phyloP scores from a whole-genome alignment of 2,113 vertebrate species.

The Scytalopus superciliaris region DNA sequence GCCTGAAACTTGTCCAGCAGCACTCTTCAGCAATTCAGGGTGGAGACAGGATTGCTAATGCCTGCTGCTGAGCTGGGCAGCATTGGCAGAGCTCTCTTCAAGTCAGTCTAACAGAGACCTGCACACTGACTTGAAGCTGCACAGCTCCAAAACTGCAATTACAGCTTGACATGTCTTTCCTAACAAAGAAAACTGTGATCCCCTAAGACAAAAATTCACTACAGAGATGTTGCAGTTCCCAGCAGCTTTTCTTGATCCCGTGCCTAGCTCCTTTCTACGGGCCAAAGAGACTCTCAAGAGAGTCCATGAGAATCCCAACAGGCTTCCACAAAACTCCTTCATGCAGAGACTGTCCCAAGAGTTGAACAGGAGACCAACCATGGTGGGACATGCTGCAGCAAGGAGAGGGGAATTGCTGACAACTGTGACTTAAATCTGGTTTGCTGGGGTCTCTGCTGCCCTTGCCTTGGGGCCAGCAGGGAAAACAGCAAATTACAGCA shows the following conservation, averaged over 20 bases:
- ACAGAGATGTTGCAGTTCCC: not conserved
- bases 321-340: not conserved
- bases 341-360: not conserved
- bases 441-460: not conserved
- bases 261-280: not conserved
- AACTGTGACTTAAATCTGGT: not conserved
- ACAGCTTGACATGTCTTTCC: not conserved
- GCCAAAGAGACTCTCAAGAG: not conserved
- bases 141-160: not conserved
- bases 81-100: not conserved
- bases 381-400: rapidly evolving
- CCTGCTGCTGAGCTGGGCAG: not conserved
- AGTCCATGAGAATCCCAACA: not conserved
- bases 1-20: not conserved
- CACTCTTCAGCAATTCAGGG: not conserved
- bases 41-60: not conserved
- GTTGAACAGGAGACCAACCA: not conserved
- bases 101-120: not conserved
- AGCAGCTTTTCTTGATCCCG: not conserved
- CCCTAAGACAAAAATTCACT: not conserved
- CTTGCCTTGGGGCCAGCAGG: not conserved
- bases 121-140: too few species aligned
- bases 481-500: not conserved
- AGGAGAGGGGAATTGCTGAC: not conserved
- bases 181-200: not conserved